Evolutionary conservation across 2,113 vertebrate species (phyloP), one percentile per base, ranked within the genome.

Genomic region (Polypterus senegalus): DNA sequence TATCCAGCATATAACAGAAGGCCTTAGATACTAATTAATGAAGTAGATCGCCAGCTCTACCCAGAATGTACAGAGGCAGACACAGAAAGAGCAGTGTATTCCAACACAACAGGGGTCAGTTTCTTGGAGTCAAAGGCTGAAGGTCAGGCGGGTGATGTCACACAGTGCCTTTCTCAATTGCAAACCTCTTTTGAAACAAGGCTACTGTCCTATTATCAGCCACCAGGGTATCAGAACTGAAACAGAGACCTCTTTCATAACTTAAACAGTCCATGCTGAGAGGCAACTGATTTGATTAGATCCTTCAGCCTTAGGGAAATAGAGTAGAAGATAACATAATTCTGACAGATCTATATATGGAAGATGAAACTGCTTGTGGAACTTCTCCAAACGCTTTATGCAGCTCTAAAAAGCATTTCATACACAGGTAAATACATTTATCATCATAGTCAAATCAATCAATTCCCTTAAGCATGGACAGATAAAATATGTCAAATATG

Each of bases 221-320:
- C 76, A 79, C 69, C 77, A 27, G 77, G 78, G 77, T 73, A 77
- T 66, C 71, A 74, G 71, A 65, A 53, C 46, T 48, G 70, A 74
- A 76, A 85, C 79, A 84, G 73, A 59, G 72, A 67, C 64, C 60
- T 70, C 79, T 81, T 85, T 85, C 79, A 83, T 77, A 74, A 57
- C 68, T 79, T 83, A 81, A 84, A 84, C 77, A 76, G 73, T 55
- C 76, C 74, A 76, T 77, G 81, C 79, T 84, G 81, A 79, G 76
- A 79, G 56, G 53, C 69, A 66, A 27, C 66, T 80, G 74, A 74
- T 76, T 76, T 75, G 78, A 85, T 85, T 83, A 83, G 79, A 75
- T 65, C 69, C 72, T 72, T 63, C 62, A 71, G 69, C 57, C 71
- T 69, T 64, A 65, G 65, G 61, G 73, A 70, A 70, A 54, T 57